Evolutionary conservation across 2,888 invertebrate species (phyloP).

Genomic region (Gerris lacustris): DNA sequence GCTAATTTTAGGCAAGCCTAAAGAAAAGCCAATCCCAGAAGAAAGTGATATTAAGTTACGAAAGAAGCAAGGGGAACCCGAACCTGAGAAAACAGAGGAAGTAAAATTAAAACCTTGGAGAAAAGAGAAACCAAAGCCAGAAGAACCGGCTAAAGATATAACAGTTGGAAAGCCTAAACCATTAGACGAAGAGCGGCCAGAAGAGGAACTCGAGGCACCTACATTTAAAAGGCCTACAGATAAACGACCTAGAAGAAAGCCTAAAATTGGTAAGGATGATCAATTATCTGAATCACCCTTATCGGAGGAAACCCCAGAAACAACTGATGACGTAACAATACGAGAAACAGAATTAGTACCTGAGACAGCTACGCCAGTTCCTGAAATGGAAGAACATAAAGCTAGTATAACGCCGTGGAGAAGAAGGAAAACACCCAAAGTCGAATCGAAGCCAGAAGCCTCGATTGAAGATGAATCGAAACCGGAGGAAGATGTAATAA

Average conservation of each 20-base stretch:
- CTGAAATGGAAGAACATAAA: neutral
- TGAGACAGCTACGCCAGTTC: neutral
- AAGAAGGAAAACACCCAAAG: neutral
- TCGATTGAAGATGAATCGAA: neutral
- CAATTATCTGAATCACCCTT: neutral
- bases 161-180: constrained; percentile 34
- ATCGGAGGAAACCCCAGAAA: neutral
- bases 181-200: constrained; percentile 31
- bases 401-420: neutral
- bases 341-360: neutral
- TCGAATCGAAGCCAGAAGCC: neutral
- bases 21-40: constrained; percentile 31
- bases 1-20: constrained; percentile 29
- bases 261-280: neutral
- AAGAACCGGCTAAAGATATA: constrained; percentile 31
- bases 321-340: neutral
- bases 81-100: constrained; percentile 35
- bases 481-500: too few species aligned
- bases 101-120: constrained; percentile 36
- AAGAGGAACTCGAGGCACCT: constrained; percentile 26
- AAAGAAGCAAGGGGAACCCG: constrained; percentile 37
- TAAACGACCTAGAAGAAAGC: neutral
- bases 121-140: constrained; percentile 34
- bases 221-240: constrained; percentile 26
- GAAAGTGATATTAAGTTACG: constrained; percentile 36